Evolutionary conservation across 2,797 vertebrate genomes (phyloP).

Genomic region (Bradypodion ventrale): DNA sequence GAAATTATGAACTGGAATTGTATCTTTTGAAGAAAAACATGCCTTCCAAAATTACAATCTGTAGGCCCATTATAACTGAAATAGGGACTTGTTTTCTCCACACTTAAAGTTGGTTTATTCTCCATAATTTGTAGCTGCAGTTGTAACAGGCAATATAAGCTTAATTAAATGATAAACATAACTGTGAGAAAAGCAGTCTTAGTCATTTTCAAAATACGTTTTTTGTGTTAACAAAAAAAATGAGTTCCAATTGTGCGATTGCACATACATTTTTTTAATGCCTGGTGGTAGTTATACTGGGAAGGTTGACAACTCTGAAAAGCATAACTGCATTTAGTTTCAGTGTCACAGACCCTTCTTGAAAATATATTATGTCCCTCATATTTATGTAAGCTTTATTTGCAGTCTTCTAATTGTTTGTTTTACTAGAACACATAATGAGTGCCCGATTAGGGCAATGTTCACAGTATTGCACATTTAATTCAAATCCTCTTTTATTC

Average conservation of each 20-base stretch:
- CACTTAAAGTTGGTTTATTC: conserved; percentile 18
- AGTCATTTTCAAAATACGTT: conserved; percentile 7
- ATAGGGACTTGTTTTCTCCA: background rate
- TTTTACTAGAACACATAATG: conserved; percentile 3
- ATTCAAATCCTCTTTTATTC: background rate
- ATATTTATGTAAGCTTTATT: background rate
- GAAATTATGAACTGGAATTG: background rate
- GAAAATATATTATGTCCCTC: background rate
- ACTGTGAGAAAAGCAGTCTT: conserved; percentile 22
- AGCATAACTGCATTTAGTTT: background rate
- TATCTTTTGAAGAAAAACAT: conserved; percentile 7
- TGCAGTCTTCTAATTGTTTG: background rate
- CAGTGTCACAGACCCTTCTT: background rate
- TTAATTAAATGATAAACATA: conserved; percentile 29
- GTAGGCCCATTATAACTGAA: background rate
- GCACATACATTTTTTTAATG: background rate
- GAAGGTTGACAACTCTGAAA: background rate
- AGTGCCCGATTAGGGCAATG: background rate
- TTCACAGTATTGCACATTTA: background rate
- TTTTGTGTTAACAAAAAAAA: conserved; percentile 41
- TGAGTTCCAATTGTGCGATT: conserved; percentile 12
- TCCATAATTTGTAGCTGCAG: conserved; percentile 33
- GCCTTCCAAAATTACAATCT: background rate
- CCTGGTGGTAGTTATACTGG: background rate
- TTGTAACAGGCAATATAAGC: conserved; percentile 32